Evolutionary conservation across 2,113 vertebrate genomes (phyloP), one percentile per base, ranked within the genome.

Genomic region (Promerops cafer): DNA sequence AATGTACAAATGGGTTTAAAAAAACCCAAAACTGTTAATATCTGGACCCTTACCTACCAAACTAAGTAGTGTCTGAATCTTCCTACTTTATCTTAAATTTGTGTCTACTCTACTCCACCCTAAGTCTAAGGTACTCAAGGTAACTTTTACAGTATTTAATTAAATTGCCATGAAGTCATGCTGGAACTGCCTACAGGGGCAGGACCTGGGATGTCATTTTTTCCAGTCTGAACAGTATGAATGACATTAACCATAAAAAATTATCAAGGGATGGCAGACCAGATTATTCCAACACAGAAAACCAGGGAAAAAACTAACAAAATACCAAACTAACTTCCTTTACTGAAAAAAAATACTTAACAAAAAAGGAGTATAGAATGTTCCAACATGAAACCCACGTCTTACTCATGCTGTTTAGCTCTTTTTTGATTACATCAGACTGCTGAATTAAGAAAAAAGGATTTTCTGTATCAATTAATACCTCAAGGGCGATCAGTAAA

Each of bases 21-120:
- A 78, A 74, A 78, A 49, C 1, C 0, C 31, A 26, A 15, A 64
- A 14, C 23, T 0, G 0, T 74, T 78, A 61, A 10, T 56, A 76
- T 16, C 21, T 68, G 20, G 13, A 35, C 23, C 39, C 40, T 9
- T 52, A 49, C 16, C 30, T 50, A 77, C 6, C 45, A 47, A 78
- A 90, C 20, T 13, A 52, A 44, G 16, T 6, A 61, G 5, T 6
- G 7, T 26, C 28, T 66, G 24, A 82, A 74, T 40, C 28, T 70
- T 70, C 30, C 19, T 56, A 47, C 22, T 74, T 69, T 17, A 47
- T 19, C 44, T 72, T 45, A 76, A 50, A 71, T 16, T 33, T 75
- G 13, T n/a, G 37, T 20, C 42, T 57, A 37, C 78, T 27, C 40
- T n/a, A 52, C 18, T 40, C 11, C 39, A 68, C 8, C 6, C 12